These are phyloP conservation scores for Ptiloglossa arizonensis DNA, from an alignment of 1,140 invertebrate genomes.

Conservation along the genomic window DNA sequence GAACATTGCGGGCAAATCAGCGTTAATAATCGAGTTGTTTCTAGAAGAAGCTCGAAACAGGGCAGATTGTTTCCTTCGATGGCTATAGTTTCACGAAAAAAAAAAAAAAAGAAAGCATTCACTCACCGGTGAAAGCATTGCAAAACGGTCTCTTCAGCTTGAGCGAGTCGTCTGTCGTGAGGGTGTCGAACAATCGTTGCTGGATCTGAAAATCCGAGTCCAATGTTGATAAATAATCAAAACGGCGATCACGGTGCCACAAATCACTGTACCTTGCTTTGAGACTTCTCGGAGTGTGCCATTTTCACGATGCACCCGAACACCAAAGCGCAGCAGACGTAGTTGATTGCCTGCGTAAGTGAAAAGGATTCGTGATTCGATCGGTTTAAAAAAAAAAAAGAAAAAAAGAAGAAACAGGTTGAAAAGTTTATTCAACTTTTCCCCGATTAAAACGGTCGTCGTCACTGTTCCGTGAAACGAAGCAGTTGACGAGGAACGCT, in stretches of 20 bases:
- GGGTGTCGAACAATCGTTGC: slow-evolving; percentile 54
- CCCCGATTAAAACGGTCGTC: slow-evolving; percentile 1
- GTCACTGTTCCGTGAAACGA: neutral
- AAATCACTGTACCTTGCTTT: slow-evolving; percentile 56
- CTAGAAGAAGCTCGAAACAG: too few relatives aligned
- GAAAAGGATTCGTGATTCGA: neutral
- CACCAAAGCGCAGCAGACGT: slow-evolving; percentile 52
- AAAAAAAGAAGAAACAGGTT: too few relatives aligned
- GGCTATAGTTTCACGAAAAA: too few relatives aligned
- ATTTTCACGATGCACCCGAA: slow-evolving; percentile 43
- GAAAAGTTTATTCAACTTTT: neutral
- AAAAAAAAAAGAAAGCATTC: too few relatives aligned
- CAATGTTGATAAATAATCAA: too few relatives aligned
- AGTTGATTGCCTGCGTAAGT: slow-evolving; percentile 49
- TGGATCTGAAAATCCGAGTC: slow-evolving; percentile 49
- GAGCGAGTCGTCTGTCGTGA: slow-evolving; percentile 42
- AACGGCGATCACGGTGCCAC: too few relatives aligned
- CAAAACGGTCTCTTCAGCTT: slow-evolving; percentile 73
- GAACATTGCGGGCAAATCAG: too few relatives aligned
- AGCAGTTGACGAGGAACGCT: neutral
- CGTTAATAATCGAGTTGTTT: too few relatives aligned
- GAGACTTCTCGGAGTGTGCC: slow-evolving; percentile 25
- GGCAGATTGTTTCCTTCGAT: too few relatives aligned
- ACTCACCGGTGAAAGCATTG: slow-evolving; percentile 73
- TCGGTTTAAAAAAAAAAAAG: too few relatives aligned